Evolutionary conservation across 2,797 vertebrate genomes (phyloP), one percentile per base, ranked within the genome.

Genomic region (Chaetodon trifasciatus): DNA sequence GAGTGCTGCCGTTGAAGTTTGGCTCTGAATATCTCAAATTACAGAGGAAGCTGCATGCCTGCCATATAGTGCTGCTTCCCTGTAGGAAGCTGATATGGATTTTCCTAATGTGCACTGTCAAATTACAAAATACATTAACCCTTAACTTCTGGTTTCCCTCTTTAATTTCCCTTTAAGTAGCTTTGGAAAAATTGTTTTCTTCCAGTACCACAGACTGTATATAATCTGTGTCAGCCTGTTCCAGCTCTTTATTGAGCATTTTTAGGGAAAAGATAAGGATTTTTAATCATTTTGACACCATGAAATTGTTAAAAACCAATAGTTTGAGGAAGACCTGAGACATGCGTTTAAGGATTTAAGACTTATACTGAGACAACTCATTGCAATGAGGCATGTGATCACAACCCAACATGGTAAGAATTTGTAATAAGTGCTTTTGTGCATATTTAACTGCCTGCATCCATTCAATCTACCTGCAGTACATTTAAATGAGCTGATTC

Each of bases 21-120:
- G 37, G 37, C 82, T 88, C 56, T 73, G 79, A 79, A 78, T 77
- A 46, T 68, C 10, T 77, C 53, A 49, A 83, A 87, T 88, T 87
- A 81, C 69, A 77, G 53, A 81, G 61, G 75, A 75, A 63, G 37
- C 10, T 32, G 44, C 53, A 46, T 64, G 55, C 19, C 44, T 70
- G 70, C 40, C 55, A 56, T 79, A 65, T 40, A 62, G 66, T 56
- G 65, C 74, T 64, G 72, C 52, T 72, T 84, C 67, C 73, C 86
- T 88, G 80, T 50, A 53, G 53, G 52, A 42, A 52, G 68, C 73
- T 64, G 81, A 85, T 89, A 85, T 58, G 52, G 52, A 83, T 78
- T 89, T 90, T 55, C 61, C 56, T 67, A 64, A 76, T 24, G 37
- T 77, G 24, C 46, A 24, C 74, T 70, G 66, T 77, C 23, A 76